Evolutionary conservation across 2,888 invertebrate genomes (phyloP), one percentile per base, ranked within the genome.

Genomic region (Opisthograptis luteolata): DNA sequence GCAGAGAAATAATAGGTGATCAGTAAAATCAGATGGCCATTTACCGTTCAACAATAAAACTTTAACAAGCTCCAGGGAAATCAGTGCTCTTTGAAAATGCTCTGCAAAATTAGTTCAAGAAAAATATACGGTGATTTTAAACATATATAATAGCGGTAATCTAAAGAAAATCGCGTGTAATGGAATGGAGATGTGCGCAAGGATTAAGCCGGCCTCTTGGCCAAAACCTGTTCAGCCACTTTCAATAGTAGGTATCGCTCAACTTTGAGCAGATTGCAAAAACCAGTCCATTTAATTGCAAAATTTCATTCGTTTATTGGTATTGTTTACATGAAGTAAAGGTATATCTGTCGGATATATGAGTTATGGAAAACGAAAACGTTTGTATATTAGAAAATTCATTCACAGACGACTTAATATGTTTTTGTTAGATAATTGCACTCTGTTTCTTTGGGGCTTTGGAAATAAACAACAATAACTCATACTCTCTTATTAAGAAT

Each of bases 261-360:
- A 59, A 68, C 66, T 66, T 61, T 41, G 61, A 69, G 66, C 76
- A 73, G 75, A 64, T 72, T 66, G 39, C 17, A 15, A 14, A 5
- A 10, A 37, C 36, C 30, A 43, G 58, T 40, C 52, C 58, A 58
- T 52, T 25, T 28, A 35, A 14, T 14, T 34, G 34, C 20, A 12
- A n/a, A n/a, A n/a, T n/a, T 20, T 19, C 34, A 5, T 1, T 10
- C 1, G n/a, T n/a, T n/a, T n/a, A n/a, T n/a, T n/a, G n/a, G n/a
- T n/a, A n/a, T n/a, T n/a, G n/a, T n/a, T n/a, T n/a, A n/a, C n/a
- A n/a, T n/a, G n/a, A n/a, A n/a, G n/a, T n/a, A n/a, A n/a, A n/a
- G n/a, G n/a, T n/a, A n/a, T n/a, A n/a, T n/a, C n/a, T n/a, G n/a
- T n/a, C n/a, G n/a, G n/a, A n/a, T n/a, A n/a, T n/a, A n/a, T n/a